Base-by-base conservation (phyloP, 2,113 vertebrate genomes). In the Dasyprocta punctata region DNA sequence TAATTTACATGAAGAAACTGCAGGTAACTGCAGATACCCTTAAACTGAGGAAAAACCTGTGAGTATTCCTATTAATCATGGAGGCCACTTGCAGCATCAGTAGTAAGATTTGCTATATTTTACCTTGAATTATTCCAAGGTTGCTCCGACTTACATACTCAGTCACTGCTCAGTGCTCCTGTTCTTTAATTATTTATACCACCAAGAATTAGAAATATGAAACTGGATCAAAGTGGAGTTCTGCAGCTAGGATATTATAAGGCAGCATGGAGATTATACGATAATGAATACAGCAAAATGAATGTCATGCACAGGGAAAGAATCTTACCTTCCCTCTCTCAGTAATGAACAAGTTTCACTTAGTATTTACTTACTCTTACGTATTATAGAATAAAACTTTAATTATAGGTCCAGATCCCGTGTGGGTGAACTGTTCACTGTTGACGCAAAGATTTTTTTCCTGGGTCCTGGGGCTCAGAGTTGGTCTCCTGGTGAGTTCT, bases 91-190 rank as follows among this genome's bases (percentile, higher is more conserved):
- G 80, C 28, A 95, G 58, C 16, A 63, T 90, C n/a, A 65, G 16
- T 83, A 85, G 38, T 63, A 30, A 56, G 26, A 92, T 91, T 92
- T 86, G 38, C 56, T 81, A 7, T 86, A 69, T 90, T 93, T 73
- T 95, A 60, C 77, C 44, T 52, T n/a, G 11, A 94, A 71, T 12
- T 16, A 36, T 73, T 60, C 10, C 60, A 69, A 63, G 33, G 12
- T 90, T 58, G 2, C 63, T 89, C 19, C 78, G 38, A 49, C 73
- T 75, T 28, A 14, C 26, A 52, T 87, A 86, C 69, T 96, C 33
- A 77, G 20, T 77, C 56, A 89, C n/a, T 47, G 6, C 10, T 89
- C 16, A 71, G 6, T 44, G 89, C 88, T 58, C 33, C 44, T 90
- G 1, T 22, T 26, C 38, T 77, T 71, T 93, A 28, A 41, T 89